These are phyloP conservation scores for Phalacrocorax brasilianus DNA, from an alignment of 2,113 vertebrate genomes.

Conservation along the genomic window DNA sequence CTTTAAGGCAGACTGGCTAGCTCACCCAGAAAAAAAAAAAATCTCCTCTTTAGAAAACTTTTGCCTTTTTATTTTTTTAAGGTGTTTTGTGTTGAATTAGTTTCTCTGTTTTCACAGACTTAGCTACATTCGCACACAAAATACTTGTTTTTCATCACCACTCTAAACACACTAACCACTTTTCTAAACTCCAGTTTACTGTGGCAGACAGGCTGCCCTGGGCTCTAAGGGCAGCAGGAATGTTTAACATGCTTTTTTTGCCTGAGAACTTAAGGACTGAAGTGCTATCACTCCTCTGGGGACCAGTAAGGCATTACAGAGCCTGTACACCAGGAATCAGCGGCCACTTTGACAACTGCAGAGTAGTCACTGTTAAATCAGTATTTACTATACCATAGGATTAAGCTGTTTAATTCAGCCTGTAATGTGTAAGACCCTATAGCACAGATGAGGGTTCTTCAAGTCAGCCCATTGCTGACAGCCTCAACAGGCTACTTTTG, in stretches of 20 bases:
- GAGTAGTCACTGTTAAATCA: not conserved
- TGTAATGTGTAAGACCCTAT: not conserved
- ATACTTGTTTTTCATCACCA: not conserved
- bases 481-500: not conserved
- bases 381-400: not conserved
- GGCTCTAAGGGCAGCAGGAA: not conserved
- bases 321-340: not conserved
- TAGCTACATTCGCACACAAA: not conserved
- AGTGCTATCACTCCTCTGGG: not conserved
- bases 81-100: not conserved
- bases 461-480: not conserved
- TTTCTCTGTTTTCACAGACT: not conserved
- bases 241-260: not conserved
- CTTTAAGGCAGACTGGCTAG: not conserved
- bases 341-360: not conserved
- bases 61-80: not conserved
- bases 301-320: not conserved
- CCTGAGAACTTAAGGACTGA: not conserved
- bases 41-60: not conserved
- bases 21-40: not conserved
- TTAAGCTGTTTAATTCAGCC: not conserved
- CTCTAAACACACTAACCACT: not conserved
- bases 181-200: not conserved
- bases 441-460: not conserved
- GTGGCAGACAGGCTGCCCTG: not conserved